Evolutionary conservation across 1,140 invertebrate species (phyloP), one percentile per base, ranked within the genome.

Genomic region (Cyrtorhinus lividipennis): DNA sequence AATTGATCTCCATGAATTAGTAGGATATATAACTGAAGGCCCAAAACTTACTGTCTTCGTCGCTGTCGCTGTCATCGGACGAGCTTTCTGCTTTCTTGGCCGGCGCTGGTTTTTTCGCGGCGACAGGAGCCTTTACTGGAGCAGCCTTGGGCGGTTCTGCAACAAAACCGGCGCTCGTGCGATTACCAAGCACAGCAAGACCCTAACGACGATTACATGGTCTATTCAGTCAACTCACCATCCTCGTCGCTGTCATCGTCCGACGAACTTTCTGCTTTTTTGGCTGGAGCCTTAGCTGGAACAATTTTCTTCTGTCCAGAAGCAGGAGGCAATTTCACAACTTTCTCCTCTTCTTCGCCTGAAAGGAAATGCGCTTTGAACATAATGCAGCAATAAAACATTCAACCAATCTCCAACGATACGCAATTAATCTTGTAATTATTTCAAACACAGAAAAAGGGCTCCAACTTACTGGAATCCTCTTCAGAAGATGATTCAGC

Each of bases 201-300:
- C n/a, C n/a, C n/a, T n/a, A n/a, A n/a, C n/a, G n/a, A n/a, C n/a
- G n/a, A n/a, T n/a, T n/a, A n/a, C n/a, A n/a, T n/a, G n/a, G n/a
- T n/a, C n/a, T n/a, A n/a, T n/a, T n/a, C n/a, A n/a, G n/a, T 53
- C 5, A 22, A 20, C 20, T 53, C 20, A 24, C 25, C 26, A 24
- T 64, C 65, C 12, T 60, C 60, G 2, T 66, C 65, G 46, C 53
- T 61, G 5, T 62, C 63, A n/a, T 64, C 63, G 18, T 66, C 65
- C 3, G 27, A 45, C 15, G 65, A 66, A 15, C 45, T 46, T 59
- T 48, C 30, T 12, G 27, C 18, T 59, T 46, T 65, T 24, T 20
- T 65, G 23, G 58, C 18, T 59, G 18, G 24, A 56, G 44, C 23
- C 46, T 65, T 64, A 44, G 62, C 62, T 2, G 46, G 48, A 24